Evolutionary conservation across 2,888 invertebrate species (phyloP), one percentile per base, ranked within the genome.

Genomic region (Alloscopus bannaensis): DNA sequence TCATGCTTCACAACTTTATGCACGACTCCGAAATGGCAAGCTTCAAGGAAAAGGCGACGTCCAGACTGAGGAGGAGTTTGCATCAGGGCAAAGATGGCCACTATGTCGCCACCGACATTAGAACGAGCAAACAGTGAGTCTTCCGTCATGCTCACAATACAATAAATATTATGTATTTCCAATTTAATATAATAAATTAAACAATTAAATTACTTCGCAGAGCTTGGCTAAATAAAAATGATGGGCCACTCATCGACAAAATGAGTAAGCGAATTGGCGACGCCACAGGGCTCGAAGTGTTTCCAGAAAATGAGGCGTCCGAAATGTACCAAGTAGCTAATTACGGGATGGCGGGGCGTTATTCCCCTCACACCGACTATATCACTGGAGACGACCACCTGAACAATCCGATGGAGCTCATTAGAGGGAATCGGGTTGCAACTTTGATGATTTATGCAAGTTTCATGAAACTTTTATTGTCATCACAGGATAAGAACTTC

Each of bases 271-370:
- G 86, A 71, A 85, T 86, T n/a, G 79, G 82, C 11, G 84, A 83
- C 31, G 81, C 83, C n/a, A 85, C 84, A 18, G 81, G 81, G 6
- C 45, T 86, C 11, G 77, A 71, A 42, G 80, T 81, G 28, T 83
- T 83, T 13, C 86, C 86, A 13, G 85, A 86, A 59, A 84, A 84
- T 60, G 83, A 84, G 59, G 86, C 85, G 1, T 82, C 86, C 0
- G 86, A 86, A 78, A 71, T 84, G 13, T 86, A 82, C 45, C 86
- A 86, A 83, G 86, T 87, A 66, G 87, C 87, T 16, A 87, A 87
- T 76, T 87, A 87, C 55, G 87, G 87, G 1, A 84, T 87, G 60
- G 87, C 85, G 6, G 87, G 87, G 18, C 82, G 85, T 6, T 87
- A 86, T 66, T 83, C 84, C 45, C 86, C 86, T 16, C 86, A 87